These are phyloP conservation scores for Anastrepha obliqua DNA, from an alignment of 1,140 invertebrate genomes.

Conservation along the genomic window DNA sequence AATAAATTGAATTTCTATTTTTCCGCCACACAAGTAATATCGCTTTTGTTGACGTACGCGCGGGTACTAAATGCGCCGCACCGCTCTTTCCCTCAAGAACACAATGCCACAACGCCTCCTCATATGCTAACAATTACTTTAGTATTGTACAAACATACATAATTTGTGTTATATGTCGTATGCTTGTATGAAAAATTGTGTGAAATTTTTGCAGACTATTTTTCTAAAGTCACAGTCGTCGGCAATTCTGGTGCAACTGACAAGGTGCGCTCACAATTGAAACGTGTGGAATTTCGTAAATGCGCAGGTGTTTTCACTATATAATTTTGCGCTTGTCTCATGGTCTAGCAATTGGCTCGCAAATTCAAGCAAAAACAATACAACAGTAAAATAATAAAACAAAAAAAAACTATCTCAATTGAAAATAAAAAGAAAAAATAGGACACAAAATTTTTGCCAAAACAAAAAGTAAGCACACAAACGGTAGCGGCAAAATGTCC, in stretches of 20 bases:
- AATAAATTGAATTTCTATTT: constrained; percentile 40
- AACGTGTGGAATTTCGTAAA: constrained; percentile 29
- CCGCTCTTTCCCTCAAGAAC: not conserved
- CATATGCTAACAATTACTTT: constrained; percentile 6
- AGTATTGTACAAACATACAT: not conserved
- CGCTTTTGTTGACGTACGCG: constrained; percentile 2
- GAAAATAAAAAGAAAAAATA: constrained; percentile 25
- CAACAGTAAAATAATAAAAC: not conserved
- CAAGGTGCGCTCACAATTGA: not conserved
- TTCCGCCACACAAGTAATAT: not conserved
- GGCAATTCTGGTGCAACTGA: not conserved
- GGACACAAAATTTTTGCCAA: constrained; percentile 24
- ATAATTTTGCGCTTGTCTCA: constrained; percentile 31
- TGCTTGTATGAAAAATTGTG: not conserved
- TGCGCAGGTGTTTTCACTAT: constrained; percentile 20
- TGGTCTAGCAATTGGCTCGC: not conserved
- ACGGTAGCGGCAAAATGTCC: constrained; percentile 60
- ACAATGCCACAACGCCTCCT: not conserved
- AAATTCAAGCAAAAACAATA: constrained; percentile 43
- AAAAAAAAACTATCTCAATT: not conserved
- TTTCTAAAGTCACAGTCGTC: not conserved
- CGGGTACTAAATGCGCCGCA: not conserved
- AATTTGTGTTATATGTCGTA: constrained; percentile 24
- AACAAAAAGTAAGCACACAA: not conserved
- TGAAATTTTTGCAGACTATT: constrained; percentile 1